phyloP scores from a whole-genome alignment of 2,888 invertebrate species.

The Neria commutata region DNA sequence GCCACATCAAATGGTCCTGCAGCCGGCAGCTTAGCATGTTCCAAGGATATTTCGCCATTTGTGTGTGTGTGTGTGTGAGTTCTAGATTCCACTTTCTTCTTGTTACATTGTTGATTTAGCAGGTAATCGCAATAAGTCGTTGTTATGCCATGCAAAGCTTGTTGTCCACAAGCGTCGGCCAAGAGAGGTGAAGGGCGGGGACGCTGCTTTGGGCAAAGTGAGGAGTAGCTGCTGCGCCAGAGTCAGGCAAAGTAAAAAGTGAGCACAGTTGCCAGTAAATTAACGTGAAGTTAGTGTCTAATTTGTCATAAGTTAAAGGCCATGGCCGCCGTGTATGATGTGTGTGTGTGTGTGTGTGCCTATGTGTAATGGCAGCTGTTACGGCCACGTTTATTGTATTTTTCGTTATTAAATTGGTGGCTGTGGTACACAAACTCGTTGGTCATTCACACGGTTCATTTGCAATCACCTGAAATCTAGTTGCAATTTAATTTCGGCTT shows the following conservation, averaged over 20 bases:
- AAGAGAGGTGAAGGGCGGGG: conserved; percentile 29
- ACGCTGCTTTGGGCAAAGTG: conserved; percentile 27
- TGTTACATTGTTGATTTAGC: conserved; percentile 37
- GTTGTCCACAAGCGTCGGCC: conserved; percentile 14
- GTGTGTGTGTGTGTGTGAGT: not conserved
- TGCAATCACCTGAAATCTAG: no score
- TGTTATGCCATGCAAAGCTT: not conserved
- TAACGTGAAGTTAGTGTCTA: conserved; percentile 5
- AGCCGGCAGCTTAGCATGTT: conserved; percentile 12
- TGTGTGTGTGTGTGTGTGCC: not conserved
- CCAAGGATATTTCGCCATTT: conserved; percentile 6
- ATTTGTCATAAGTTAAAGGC: conserved; percentile 1
- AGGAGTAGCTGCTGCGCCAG: no score
- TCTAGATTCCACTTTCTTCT: conserved; percentile 19
- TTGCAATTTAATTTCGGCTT: no score
- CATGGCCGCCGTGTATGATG: not conserved
- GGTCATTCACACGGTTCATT: no score
- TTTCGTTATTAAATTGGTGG: no score
- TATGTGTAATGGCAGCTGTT: not conserved
- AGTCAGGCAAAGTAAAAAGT: not conserved
- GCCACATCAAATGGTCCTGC: not conserved
- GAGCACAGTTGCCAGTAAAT: conserved; percentile 2
- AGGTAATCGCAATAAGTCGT: conserved; percentile 43
- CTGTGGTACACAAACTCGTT: no score
- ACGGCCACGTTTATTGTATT: no score